These are phyloP conservation scores for Paralichthys olivaceus DNA, from an alignment of 2,113 vertebrate species.

Conservation along the genomic window DNA sequence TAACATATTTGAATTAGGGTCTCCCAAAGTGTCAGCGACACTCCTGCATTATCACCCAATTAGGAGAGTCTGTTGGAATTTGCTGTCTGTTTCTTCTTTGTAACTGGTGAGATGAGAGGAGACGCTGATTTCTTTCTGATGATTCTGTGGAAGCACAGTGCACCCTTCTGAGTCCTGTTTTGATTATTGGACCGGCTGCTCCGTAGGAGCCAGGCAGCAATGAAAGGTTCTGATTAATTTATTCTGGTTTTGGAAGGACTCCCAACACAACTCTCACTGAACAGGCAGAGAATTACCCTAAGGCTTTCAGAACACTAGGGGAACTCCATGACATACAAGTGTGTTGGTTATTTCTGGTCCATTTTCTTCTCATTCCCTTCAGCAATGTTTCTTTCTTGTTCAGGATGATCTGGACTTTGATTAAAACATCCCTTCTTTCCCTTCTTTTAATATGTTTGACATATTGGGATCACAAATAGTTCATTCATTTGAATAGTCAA, in stretches of 20 bases:
- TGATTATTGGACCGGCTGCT: constrained; percentile 41
- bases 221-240: constrained; percentile 52
- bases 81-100: not conserved
- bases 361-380: not conserved
- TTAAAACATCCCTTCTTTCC: not conserved
- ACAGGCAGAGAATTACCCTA: constrained; percentile 5
- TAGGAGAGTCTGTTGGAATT: not conserved
- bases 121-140: constrained; percentile 33
- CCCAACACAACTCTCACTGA: constrained; percentile 29
- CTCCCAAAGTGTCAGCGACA: not conserved
- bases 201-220: constrained; percentile 25
- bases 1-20: not conserved
- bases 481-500: too few species aligned
- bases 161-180: constrained; percentile 39
- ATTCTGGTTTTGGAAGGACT: constrained; percentile 44
- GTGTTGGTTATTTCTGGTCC: constrained; percentile 7
- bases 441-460: too few species aligned
- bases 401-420: not conserved
- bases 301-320: constrained; percentile 24
- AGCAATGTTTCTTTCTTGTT: not conserved
- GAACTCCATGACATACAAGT: constrained; percentile 35
- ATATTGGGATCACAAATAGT: too few species aligned
- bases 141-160: constrained; percentile 25
- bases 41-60: constrained; percentile 4
- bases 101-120: constrained; percentile 23